Base-by-base conservation (phyloP, 2,888 invertebrate species). In the Phalera bucephala region DNA sequence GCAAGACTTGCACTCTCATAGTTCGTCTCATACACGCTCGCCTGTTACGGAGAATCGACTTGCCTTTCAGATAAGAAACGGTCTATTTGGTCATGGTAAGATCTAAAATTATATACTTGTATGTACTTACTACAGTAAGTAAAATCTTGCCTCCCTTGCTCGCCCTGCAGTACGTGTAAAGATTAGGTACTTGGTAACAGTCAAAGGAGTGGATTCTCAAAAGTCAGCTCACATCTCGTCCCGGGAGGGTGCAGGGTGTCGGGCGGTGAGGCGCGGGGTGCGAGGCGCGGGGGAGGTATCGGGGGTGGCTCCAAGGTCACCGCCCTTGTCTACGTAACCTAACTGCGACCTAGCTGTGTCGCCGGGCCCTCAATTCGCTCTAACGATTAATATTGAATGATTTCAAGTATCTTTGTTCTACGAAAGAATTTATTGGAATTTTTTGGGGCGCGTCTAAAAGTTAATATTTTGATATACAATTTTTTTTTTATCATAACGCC, bases 241-340 rank as follows among this genome's bases (percentile, higher is more conserved):
- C 69, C 64, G 41, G 50, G 51, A 54, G 43, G 34, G 31, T 32
- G 36, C 42, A 26, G 33, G 40, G 37, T 35, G 23, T 22, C 17
- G 17, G 17, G 43, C 33, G 17, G 43, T 33, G 31, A 33, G 36
- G 43, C 25, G 31, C 42, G 50, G 42, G 38, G 44, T 42, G 38
- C 35, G 37, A 36, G 23, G 21, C 26, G 30, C 2, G 42, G 52
- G 46, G 64, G 56, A 48, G 60, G 64, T 36, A 29, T 33, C 2
- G 42, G 52, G 46, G 64, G 56, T 48, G 60, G 64, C 37, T 60
- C 72, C 88, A 88, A 88, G 87, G 88, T 87, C 87, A 68, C 79
- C 85, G 81, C 76, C 82, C 84, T 79, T 75, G 79, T 69, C 78
- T 77, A 80, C 71, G 73, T 80, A 81, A 78, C 81, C 75, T 74